Base-by-base conservation (phyloP, 2,888 invertebrate genomes). In the Lypha dubia region DNA sequence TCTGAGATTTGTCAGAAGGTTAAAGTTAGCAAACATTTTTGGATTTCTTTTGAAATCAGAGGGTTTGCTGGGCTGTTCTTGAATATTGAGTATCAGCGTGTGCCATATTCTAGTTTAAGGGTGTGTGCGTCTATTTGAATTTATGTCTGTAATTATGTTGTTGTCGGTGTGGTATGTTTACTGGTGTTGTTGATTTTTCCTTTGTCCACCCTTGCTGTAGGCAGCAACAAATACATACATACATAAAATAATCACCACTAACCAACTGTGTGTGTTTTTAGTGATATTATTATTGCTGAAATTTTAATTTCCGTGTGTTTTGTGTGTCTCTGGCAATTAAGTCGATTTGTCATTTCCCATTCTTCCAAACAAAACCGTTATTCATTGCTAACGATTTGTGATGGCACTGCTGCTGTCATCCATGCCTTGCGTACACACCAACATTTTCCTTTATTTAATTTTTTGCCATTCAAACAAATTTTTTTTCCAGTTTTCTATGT, bases 331-430 rank as follows among this genome's bases (percentile, higher is more conserved):
- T 82, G 81, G 75, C 81, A 82, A 82, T 82, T 82, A 82, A 82
- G 75, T 82, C 81, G 75, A 82, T 82, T 82, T 82, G 81, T 82
- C 81, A 82, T 75, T 76, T 76, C 81, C 63, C 81, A 56, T 82
- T 56, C 75, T 46, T 24, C 15, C 9, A 44, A 32, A 28, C 28
- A 24, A 56, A 24, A 41, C 53, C 46, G 63, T 71, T 79, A 58
- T 49, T 15, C 49, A 28, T 60, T 65, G 71, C 46, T 38, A 38
- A 24, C 58, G 58, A 68, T 38, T 49, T 35, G 75, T 56, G 65
- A 22, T 67, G 65, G 15, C 44, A 56, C 44, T 58, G 75, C 56
- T 58, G 20, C 32, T 71, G 71, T 56, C 58, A 41, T 73, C 20
- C 46, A 2, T 38, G 79, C 28, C 17, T 28, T 8, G 46, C 63